Base-by-base conservation (phyloP, 1,140 invertebrate genomes). In the Drosophila ohnishii region DNA sequence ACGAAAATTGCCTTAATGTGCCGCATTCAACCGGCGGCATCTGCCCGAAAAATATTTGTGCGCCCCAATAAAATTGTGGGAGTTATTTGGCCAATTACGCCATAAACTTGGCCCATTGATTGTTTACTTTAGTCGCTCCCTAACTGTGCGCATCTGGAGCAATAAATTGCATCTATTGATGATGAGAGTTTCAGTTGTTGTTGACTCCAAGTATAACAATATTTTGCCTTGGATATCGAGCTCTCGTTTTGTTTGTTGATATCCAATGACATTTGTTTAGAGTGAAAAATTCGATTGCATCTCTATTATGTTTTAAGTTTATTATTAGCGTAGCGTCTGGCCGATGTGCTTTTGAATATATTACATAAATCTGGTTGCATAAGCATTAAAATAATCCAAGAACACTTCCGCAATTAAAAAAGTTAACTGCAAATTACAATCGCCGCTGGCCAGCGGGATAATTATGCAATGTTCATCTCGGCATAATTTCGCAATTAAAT, bases 51-150 rank as follows among this genome's bases (percentile, higher is more conserved):
- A 81, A 81, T 75, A 65, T 65, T 81, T 81, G 69, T 81, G 74
- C 32, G 59, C 22, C 56, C 40, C 81, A 74, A 85, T 86, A 86
- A 86, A 87, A 79, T 73, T 64, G 75, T 69, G 80, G 70, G 64
- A 87, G 65, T 86, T 85, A 75, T 70, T 82, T 78, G 73, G 66
- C 75, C 78, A 88, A 83, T 83, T 88, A 77, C 75, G 47, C 55
- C 78, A 86, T 69, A 62, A 78, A 66, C 32, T 39, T 74, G 72
- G 75, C 56, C 58, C 63, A 39, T 66, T 73, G 58, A 66, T 60
- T 77, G 70, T 70, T 71, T 71, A 59, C 44, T 22, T 71, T 42
- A 44, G 47, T 47, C 16, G 62, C 32, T 66, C 32, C 40, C 40
- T 30, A 44, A 22, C 50, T 11, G 40, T 28, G 56, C 13, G 37